Evolutionary conservation across 2,797 vertebrate species (phyloP).

Genomic region (Aplochiton taeniatus): DNA sequence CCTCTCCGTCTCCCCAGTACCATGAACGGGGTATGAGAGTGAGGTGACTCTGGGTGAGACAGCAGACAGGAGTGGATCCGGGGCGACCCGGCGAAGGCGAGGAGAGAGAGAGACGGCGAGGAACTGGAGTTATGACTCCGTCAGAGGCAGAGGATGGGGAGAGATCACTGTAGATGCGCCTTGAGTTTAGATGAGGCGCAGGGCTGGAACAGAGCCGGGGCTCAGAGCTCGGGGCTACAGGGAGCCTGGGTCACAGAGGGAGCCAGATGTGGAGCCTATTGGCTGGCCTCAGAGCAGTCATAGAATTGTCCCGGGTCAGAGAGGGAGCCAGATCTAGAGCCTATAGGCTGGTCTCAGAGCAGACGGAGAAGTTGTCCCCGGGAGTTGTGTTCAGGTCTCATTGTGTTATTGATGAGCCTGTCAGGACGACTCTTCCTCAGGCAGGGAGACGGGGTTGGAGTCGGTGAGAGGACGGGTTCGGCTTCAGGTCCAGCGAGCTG

Average conservation of each 20-base stretch:
- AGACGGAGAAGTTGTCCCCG: too few relatives aligned
- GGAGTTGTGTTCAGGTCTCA: neutral
- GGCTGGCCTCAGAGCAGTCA: too few relatives aligned
- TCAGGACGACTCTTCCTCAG: slow-evolving; percentile 4
- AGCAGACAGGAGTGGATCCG: neutral
- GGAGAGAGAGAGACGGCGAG: neutral
- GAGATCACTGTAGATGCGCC: neutral
- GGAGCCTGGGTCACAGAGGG: neutral
- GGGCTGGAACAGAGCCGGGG: neutral
- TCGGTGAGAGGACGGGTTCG: slow-evolving; percentile 8
- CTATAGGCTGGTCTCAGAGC: too few relatives aligned
- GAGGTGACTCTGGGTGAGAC: neutral
- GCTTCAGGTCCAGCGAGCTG: slow-evolving; percentile 24
- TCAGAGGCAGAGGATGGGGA: too few relatives aligned
- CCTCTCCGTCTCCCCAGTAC: too few relatives aligned
- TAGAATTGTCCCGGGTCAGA: too few relatives aligned
- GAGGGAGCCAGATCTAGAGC: too few relatives aligned
- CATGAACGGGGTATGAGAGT: slow-evolving; percentile 6
- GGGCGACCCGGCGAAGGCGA: neutral
- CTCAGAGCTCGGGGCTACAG: too few relatives aligned
- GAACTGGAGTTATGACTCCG: neutral
- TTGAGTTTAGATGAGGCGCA: neutral
- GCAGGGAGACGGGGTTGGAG: neutral
- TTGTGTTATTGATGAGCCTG: slow-evolving; percentile 14
- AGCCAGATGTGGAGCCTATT: too few relatives aligned